These are phyloP conservation scores for Euspilapteryx auroguttella DNA, from an alignment of 2,888 invertebrate species.

Conservation along the genomic window DNA sequence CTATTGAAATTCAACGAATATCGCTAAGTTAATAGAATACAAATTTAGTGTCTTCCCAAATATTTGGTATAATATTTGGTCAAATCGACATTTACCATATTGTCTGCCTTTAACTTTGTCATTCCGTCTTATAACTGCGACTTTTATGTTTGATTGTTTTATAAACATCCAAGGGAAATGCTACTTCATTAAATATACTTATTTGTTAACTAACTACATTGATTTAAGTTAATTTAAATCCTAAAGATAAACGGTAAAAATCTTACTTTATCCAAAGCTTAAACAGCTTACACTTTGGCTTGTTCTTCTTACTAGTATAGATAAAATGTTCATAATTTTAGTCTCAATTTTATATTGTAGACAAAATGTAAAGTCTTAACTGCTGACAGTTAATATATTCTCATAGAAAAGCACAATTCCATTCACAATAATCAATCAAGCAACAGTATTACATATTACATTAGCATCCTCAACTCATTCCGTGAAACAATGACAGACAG, in stretches of 20 bases:
- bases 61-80: constrained; percentile 47
- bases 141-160: background rate
- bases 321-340: too few species aligned
- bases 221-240: constrained; percentile 2
- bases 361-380: too few species aligned
- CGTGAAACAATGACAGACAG: too few species aligned
- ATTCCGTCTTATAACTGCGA: constrained; percentile 2
- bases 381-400: too few species aligned
- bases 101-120: constrained; percentile 24
- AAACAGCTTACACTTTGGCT: constrained; percentile 32
- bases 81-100: constrained; percentile 30
- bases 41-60: constrained; percentile 38
- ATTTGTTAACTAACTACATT: background rate
- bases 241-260: constrained; percentile 3
- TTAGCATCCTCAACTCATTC: too few species aligned
- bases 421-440: too few species aligned
- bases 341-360: too few species aligned
- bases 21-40: constrained; percentile 29
- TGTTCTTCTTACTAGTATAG: too few species aligned
- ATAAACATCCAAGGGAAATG: constrained; percentile 1
- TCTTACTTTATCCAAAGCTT: background rate
- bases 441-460: too few species aligned
- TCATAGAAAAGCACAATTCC: too few species aligned
- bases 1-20: constrained; percentile 26
- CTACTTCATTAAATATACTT: constrained; percentile 1